These are phyloP conservation scores for Ranitomeya imitator DNA, from an alignment of 2,113 vertebrate genomes.

Conservation along the genomic window DNA sequence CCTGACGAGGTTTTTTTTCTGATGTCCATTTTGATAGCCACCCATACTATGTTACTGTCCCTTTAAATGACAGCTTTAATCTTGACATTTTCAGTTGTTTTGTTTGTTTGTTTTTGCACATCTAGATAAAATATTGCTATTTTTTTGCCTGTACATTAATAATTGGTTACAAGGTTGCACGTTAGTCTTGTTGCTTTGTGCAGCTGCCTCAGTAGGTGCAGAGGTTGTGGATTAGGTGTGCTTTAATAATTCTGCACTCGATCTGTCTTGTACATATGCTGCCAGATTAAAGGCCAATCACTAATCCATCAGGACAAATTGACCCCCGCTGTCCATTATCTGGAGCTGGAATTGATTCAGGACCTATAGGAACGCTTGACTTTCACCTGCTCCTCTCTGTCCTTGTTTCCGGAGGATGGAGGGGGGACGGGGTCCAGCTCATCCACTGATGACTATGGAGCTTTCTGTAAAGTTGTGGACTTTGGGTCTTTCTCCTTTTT, in stretches of 20 bases:
- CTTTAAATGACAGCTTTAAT: not conserved
- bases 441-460: not conserved
- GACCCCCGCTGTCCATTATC: not conserved
- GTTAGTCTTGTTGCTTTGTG: not conserved
- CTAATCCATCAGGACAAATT: not conserved
- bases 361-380: not conserved
- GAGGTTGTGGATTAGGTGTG: slow-evolving; percentile 10
- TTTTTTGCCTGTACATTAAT: not conserved
- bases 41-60: not conserved
- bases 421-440: not conserved
- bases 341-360: not conserved
- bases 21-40: not conserved
- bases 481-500: not conserved
- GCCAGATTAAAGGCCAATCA: not conserved
- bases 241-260: not conserved
- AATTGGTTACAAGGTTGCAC: not conserved
- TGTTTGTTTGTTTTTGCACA: not conserved
- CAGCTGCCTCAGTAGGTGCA: not conserved
- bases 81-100: not conserved
- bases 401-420: not conserved
- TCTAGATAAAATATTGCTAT: not conserved
- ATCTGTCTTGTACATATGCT: slow-evolving; percentile 11
- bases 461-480: not conserved
- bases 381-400: not conserved
- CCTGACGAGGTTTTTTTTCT: too few relatives aligned